A percentile compares a stretch with the other conserved stretches of the same genome.
Evolutionary conservation across 2,888 invertebrate species (phyloP).

Genomic region (Protonemura montana): DNA sequence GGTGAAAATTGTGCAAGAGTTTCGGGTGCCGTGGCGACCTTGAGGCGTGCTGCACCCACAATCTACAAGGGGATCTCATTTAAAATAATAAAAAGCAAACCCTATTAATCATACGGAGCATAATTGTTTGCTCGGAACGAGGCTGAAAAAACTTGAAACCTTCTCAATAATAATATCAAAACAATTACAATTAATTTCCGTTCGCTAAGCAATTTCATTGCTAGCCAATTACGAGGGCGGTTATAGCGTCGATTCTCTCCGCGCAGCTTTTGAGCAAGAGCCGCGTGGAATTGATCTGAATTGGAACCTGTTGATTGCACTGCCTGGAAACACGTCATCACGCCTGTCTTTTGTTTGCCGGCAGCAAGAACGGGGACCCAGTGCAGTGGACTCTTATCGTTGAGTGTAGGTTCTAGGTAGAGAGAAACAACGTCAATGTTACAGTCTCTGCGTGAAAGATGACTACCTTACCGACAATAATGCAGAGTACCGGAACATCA

Average conservation of each 20-base stretch:
- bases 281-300: not conserved
- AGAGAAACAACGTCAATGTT: no score
- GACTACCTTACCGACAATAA: no score
- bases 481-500: no score
- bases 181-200: not conserved
- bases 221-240: not conserved
- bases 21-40: not conserved
- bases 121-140: not conserved
- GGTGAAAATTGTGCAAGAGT: not conserved
- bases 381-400: not conserved
- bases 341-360: no score
- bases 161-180: constrained; percentile 7
- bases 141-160: not conserved
- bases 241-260: not conserved
- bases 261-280: not conserved
- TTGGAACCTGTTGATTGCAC: no score
- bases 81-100: not conserved
- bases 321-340: no score
- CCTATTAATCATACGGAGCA: not conserved
- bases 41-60: not conserved
- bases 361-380: not conserved
- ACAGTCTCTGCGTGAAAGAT: no score
- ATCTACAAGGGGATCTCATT: not conserved
- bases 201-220: not conserved
- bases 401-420: no score